A percentile compares a stretch with the other conserved stretches of the same genome.
Evolutionary conservation across 2,797 vertebrate genomes (phyloP).

Genomic region (Helostoma temminkii): DNA sequence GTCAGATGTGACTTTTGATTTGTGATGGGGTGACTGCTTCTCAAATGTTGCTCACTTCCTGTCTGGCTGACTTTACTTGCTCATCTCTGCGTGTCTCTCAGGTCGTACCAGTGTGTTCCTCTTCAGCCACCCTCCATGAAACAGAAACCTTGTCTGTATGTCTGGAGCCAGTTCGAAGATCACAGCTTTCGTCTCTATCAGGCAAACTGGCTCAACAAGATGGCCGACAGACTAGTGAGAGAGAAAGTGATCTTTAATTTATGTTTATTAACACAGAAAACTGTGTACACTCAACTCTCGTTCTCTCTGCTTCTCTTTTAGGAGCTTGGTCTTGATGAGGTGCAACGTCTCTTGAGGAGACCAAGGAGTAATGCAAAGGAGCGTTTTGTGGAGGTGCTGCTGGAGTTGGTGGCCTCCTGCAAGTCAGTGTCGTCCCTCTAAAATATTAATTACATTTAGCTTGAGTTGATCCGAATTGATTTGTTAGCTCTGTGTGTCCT

Average conservation of each 20-base stretch:
- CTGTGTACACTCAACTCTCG: background rate
- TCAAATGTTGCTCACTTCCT: too few relatives aligned
- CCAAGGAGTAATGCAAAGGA: slow-evolving; percentile 84
- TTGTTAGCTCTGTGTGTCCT: background rate
- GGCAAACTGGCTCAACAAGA: slow-evolving; percentile 91
- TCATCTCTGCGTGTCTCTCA: slow-evolving; percentile 52
- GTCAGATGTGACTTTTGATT: background rate
- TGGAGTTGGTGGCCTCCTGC: slow-evolving; percentile 92
- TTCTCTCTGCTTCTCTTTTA: slow-evolving; percentile 53
- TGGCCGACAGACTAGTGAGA: slow-evolving; percentile 85
- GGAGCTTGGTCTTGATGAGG: slow-evolving; percentile 90
- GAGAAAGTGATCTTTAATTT: background rate
- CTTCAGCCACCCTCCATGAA: slow-evolving; percentile 70
- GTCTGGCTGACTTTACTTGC: background rate
- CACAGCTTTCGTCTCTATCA: slow-evolving; percentile 90
- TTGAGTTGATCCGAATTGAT: background rate
- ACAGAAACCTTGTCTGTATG: slow-evolving; percentile 88
- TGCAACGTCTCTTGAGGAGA: slow-evolving; percentile 87
- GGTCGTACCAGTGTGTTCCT: slow-evolving; percentile 90
- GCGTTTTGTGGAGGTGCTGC: slow-evolving; percentile 85
- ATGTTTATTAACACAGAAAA: background rate
- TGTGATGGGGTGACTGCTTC: background rate
- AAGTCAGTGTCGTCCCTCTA: slow-evolving; percentile 82
- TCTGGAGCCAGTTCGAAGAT: slow-evolving; percentile 94
- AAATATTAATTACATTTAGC: background rate